A percentile compares a stretch with the other conserved stretches of the same genome.
Conservation (phyloP, 2,113 vertebrate genomes). For the Butorides virescens region DNA sequence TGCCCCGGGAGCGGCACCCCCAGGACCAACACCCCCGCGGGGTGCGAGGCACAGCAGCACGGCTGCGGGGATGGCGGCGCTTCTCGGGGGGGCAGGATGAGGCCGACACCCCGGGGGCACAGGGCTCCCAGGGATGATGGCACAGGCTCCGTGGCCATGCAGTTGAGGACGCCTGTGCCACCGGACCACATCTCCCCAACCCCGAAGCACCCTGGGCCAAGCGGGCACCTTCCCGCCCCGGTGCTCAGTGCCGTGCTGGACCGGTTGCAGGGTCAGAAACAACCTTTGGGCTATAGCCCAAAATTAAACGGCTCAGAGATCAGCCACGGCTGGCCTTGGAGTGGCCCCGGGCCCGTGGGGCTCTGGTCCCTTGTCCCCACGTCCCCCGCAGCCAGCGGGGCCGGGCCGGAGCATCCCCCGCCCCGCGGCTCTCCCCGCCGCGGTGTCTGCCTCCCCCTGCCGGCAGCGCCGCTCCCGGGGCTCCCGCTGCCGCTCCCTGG, state of each 20-base stretch:
- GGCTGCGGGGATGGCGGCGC: fast-evolving
- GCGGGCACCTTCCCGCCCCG: fast-evolving
- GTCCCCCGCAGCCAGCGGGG: neutral
- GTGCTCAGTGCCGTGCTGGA: neutral
- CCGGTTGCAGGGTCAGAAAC: neutral
- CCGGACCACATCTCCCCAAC: neutral
- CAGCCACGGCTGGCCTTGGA: neutral
- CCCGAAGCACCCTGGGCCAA: neutral
- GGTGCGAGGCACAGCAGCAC: fast-evolving
- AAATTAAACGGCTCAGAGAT: neutral
- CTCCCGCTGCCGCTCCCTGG: neutral
- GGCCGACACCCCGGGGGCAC: neutral
- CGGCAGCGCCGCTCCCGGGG: neutral
- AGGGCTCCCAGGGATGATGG: neutral
- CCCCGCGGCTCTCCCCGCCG: neutral
- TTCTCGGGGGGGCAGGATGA: neutral
- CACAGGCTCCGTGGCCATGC: neutral
- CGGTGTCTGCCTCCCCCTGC: conserved; percentile 63
- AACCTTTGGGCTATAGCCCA: no score
- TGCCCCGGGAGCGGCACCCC: neutral
- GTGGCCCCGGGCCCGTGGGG: neutral
- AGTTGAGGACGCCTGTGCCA: neutral
- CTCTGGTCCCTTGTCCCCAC: neutral
- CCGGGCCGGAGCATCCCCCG: neutral
- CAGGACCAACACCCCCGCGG: neutral